Evolutionary conservation across 2,888 invertebrate genomes (phyloP).

Genomic region (Thymelicus lineola): DNA sequence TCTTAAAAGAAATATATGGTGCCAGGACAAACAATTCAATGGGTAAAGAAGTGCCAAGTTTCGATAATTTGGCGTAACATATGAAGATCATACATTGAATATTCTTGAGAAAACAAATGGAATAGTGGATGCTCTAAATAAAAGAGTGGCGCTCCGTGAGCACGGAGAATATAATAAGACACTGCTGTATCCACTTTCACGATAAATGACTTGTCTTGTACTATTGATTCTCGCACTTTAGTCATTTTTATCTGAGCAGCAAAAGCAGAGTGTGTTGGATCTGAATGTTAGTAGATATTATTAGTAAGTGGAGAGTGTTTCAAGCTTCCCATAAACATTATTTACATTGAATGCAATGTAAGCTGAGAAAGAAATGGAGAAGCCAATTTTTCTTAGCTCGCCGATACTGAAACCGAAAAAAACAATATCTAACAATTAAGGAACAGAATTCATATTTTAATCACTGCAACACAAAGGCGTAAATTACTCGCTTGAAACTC

Average conservation of each 20-base stretch:
- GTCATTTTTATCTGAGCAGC: not conserved
- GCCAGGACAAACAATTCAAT: constrained; percentile 27
- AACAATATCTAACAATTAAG: no score
- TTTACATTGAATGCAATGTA: no score
- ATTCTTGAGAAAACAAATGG: constrained; percentile 42
- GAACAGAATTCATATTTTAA: no score
- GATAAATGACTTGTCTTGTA: constrained; percentile 41
- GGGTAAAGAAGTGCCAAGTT: constrained; percentile 40
- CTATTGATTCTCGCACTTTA: constrained; percentile 35
- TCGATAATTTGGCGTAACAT: constrained; percentile 50
- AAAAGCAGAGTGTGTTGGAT: no score
- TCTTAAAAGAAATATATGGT: constrained; percentile 19
- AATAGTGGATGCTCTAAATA: constrained; percentile 62
- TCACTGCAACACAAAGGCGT: not conserved
- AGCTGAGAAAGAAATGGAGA: no score
- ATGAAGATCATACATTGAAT: constrained; percentile 51
- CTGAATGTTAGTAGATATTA: no score
- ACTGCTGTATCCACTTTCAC: constrained; percentile 48
- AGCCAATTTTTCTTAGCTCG: no score
- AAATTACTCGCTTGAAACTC: constrained; percentile 6
- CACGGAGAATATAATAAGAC: constrained; percentile 60
- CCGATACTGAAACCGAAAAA: no score
- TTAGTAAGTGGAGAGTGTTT: no score
- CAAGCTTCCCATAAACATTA: no score
- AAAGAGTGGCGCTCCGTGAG: constrained; percentile 61